Base-by-base conservation (phyloP, 23 tunicate genomes). In the Botrylloides violaceus region DNA sequence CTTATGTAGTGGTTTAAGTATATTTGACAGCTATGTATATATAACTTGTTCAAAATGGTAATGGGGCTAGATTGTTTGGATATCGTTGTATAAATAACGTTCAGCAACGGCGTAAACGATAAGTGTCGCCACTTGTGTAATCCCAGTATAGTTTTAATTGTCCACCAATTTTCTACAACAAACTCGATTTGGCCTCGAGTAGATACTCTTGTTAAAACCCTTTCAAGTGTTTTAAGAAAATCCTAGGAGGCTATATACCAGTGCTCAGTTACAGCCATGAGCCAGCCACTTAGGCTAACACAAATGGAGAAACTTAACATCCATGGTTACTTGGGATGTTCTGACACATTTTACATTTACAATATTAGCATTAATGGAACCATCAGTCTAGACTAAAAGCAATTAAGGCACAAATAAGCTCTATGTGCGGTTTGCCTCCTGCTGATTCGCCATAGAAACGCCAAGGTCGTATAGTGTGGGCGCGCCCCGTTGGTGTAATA, bases 101-200 rank as follows among this genome's bases (percentile, higher is more conserved):
- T n/a, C n/a, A n/a, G n/a, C n/a, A n/a, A n/a, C n/a, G n/a, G n/a
- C n/a, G n/a, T n/a, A 43, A 43, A 43, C 53, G 53, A 43, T 9
- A 63, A 63, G 32, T 63, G 70, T 63, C 36, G 34, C 70, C 34
- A 63, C 70, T 63, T 26, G 12, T 63, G 70, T 63, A 9, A 63
- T 27, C 3, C 70, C 9, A 63, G 28, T 34, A 63, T 21, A 59
- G 7, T 31, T 63, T 32, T 63, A 12, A 63, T 27, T 63, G 31
- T 31, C 18, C 31, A 63, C 70, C 70, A 31, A 24, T 63, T 23
- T 63, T 27, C 33, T 34, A 25, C 33, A 63, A 34, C 9, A 15
- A 43, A 7, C 53, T 43, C 53, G 15, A 43, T 15, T 9, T 34
- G 32, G 9, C 70, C 33, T 63, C 70, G 33, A 63, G 70, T 63